Evolutionary conservation across 2,797 vertebrate genomes (phyloP), one percentile per base, ranked within the genome.

Genomic region (Pagetopsis macropterus): DNA sequence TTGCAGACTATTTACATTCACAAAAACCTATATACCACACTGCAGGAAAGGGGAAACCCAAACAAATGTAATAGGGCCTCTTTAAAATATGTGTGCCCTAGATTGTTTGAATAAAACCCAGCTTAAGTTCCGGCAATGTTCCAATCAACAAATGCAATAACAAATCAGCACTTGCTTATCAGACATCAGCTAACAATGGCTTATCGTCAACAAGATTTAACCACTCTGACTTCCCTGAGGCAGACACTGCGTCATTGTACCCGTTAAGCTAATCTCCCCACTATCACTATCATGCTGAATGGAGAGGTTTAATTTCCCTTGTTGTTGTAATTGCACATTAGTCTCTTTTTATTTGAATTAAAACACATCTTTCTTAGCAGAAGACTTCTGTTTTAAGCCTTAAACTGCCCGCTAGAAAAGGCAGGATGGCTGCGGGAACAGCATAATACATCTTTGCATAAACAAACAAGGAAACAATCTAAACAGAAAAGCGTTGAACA

Each of bases 241-340:
- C 65, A n/a, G 33, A 3, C 56, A 1, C 61, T 81, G 60, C 78
- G 77, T 82, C 84, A 84, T 76, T 79, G 79, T 70, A 72, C 60
- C 66, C 31, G 75, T 68, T 70, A 37, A 72, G 62, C 65, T 85
- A 70, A 87, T 87, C 84, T 75, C 19, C 62, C 33, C 60, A 72
- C 64, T 43, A 56, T 83, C 79, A 4, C 76, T 85, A 85, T 72
- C 73, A 78, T 37, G 63, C 70, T 23, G 68, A 75, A 85, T 71
- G 72, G 45, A 84, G 70, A 60, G 9, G 11, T 83, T 82, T 81
- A 70, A 84, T 87, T 82, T 75, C 75, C 79, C 78, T 48, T 61
- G 71, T 60, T 79, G 71, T 60, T 79, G 82, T 74, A 86, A 88
- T 85, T 78, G 73, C 75, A 81, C 72, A 78, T 89, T 88, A 77